phyloP scores from a whole-genome alignment of 2,113 vertebrate species.

The Forbesichthys papilliferus region DNA sequence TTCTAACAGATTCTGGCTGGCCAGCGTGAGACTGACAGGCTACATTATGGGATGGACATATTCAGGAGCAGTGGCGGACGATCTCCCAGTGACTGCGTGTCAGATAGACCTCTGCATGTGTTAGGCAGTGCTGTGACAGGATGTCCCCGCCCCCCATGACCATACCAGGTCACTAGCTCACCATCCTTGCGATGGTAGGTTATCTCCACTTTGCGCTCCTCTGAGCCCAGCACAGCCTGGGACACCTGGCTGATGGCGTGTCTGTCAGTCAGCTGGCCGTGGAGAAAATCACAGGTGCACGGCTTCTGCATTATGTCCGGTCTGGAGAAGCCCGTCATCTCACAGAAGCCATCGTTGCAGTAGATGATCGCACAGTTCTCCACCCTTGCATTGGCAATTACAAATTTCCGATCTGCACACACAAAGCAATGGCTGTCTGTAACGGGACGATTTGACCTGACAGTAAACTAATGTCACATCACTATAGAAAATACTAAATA shows the following conservation, averaged over 20 bases:
- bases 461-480: background rate
- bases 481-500: background rate
- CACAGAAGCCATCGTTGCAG: constrained; percentile 98
- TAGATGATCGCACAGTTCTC: constrained; percentile 99
- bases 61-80: constrained; percentile 15
- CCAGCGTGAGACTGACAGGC: constrained; percentile 32
- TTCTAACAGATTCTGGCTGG: constrained; percentile 32
- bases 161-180: constrained; percentile 70
- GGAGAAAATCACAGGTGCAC: constrained; percentile 96
- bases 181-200: constrained; percentile 98
- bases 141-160: background rate
- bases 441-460: background rate
- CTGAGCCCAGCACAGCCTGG: constrained; percentile 91
- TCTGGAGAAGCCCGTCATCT: constrained; percentile 98
- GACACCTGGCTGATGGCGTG: constrained; percentile 90
- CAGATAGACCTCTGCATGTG: constrained; percentile 16
- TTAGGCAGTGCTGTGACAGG: background rate
- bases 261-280: constrained; percentile 90
- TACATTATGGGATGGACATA: constrained; percentile 20
- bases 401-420: constrained; percentile 95
- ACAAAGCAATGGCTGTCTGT: background rate
- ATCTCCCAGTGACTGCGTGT: constrained; percentile 11
- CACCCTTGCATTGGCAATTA: constrained; percentile 98
- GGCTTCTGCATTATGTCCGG: constrained; percentile 98
- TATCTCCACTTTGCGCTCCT: constrained; percentile 96